Evolutionary conservation across 2,797 vertebrate species (phyloP).

Genomic region (Harpagifer antarcticus): DNA sequence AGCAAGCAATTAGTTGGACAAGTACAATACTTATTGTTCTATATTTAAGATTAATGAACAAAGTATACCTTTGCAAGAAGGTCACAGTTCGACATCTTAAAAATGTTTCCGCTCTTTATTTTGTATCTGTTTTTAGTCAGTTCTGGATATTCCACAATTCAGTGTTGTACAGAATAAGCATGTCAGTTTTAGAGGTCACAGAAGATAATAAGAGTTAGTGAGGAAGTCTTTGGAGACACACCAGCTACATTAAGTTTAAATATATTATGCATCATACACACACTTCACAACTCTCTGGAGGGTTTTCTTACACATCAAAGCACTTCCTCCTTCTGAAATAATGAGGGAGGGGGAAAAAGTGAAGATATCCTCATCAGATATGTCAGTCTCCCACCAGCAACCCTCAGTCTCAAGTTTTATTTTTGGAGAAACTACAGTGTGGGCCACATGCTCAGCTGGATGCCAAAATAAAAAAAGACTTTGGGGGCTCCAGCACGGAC

Average conservation of each 20-base stretch:
- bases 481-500: background rate
- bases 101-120: background rate
- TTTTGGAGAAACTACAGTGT: slow-evolving; percentile 18
- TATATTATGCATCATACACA: slow-evolving; percentile 59
- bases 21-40: background rate
- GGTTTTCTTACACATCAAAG: slow-evolving; percentile 71
- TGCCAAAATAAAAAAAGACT: slow-evolving; percentile 14
- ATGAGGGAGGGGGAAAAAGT: slow-evolving; percentile 56
- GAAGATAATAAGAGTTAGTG: slow-evolving; percentile 29
- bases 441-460: background rate
- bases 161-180: slow-evolving; percentile 7
- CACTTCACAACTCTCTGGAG: slow-evolving; percentile 60
- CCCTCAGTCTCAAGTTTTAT: slow-evolving; percentile 28
- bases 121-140: slow-evolving; percentile 21
- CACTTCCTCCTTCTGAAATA: slow-evolving; percentile 62
- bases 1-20: background rate
- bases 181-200: slow-evolving; percentile 51
- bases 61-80: background rate
- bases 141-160: slow-evolving; percentile 22
- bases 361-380: slow-evolving; percentile 61
- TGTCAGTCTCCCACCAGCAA: slow-evolving; percentile 60
- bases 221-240: slow-evolving; percentile 47
- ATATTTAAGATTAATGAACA: slow-evolving; percentile 11
- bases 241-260: slow-evolving; percentile 62
- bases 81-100: background rate